These are phyloP conservation scores for Rhea pennata DNA, from an alignment of 2,113 vertebrate genomes.

Conservation along the genomic window DNA sequence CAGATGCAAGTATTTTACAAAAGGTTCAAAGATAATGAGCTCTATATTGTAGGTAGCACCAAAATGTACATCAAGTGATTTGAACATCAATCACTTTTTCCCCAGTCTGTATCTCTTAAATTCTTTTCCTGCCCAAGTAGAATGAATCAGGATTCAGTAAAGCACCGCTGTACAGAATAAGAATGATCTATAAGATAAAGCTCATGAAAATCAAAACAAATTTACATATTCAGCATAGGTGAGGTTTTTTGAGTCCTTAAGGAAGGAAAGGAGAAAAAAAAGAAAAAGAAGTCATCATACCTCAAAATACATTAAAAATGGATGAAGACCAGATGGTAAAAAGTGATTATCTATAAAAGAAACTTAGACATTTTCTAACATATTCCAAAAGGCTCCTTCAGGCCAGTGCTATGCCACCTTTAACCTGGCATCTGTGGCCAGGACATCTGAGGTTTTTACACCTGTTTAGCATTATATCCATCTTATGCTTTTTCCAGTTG, in stretches of 20 bases:
- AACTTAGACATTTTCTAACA: background rate
- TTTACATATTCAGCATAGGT: background rate
- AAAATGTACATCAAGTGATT: background rate
- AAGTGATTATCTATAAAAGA: background rate
- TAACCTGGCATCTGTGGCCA: background rate
- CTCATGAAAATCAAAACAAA: background rate
- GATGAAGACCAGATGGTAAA: fast-evolving
- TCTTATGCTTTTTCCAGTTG: background rate
- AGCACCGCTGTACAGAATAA: background rate
- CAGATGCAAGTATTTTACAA: background rate
- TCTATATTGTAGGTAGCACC: background rate
- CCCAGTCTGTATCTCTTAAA: background rate
- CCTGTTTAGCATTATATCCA: background rate
- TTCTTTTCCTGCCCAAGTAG: background rate
- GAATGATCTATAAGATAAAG: background rate
- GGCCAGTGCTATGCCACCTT: background rate
- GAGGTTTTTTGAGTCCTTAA: fast-evolving
- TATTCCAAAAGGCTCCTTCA: background rate
- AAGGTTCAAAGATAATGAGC: background rate
- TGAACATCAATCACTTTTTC: background rate
- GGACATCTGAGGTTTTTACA: background rate
- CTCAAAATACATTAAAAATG: background rate
- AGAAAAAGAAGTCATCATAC: background rate
- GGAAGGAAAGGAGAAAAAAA: background rate
- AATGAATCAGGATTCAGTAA: background rate